These are phyloP conservation scores for Semotilus atromaculatus DNA, from an alignment of 2,797 vertebrate species.

Conservation along the genomic window DNA sequence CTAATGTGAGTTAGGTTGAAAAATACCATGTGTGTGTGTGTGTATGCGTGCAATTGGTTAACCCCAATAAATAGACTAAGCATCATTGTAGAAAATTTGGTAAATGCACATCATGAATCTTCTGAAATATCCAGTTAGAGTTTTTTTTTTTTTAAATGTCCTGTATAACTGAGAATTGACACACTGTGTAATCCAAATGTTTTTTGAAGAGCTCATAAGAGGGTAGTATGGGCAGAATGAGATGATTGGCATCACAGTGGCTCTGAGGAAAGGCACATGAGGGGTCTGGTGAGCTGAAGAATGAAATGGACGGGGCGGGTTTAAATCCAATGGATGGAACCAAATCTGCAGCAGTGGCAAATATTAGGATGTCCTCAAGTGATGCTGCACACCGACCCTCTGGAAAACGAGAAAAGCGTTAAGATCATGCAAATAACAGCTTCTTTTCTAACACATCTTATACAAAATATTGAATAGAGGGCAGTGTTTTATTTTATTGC, in stretches of 20 bases:
- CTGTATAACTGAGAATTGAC: conserved; percentile 66
- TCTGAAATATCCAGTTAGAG: background rate
- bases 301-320: conserved; percentile 83
- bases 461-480: too few species aligned
- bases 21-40: too few species aligned
- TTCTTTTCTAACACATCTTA: background rate
- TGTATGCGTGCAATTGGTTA: too few species aligned
- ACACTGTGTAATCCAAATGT: conserved; percentile 86
- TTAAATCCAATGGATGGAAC: conserved; percentile 81
- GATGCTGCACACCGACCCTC: conserved; percentile 83
- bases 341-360: conserved; percentile 79
- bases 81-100: conserved; percentile 10
- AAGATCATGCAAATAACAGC: background rate
- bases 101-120: background rate
- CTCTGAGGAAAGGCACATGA: conserved; percentile 77
- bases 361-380: conserved; percentile 85
- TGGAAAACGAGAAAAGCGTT: conserved; percentile 61
- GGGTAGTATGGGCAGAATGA: conserved; percentile 82
- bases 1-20: background rate
- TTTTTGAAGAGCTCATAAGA: conserved; percentile 85
- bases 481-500: too few species aligned
- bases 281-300: conserved; percentile 67
- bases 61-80: conserved; percentile 20
- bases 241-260: conserved; percentile 74
- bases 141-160: conserved; percentile 4